These are phyloP conservation scores for Aphelinus atriplicis DNA, from an alignment of 1,140 invertebrate genomes.

Conservation along the genomic window DNA sequence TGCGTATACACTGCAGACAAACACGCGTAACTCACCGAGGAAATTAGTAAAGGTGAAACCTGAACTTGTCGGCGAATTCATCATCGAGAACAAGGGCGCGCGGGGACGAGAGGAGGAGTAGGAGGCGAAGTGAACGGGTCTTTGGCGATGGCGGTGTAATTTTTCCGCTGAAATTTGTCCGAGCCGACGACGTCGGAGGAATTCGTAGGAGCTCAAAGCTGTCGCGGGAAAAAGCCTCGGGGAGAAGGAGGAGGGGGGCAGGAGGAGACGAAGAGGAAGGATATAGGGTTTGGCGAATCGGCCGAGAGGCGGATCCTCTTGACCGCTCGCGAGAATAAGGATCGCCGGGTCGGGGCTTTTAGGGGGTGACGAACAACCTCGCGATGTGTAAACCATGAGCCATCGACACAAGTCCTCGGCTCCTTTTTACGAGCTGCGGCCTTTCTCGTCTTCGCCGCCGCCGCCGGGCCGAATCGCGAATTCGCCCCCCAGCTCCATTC, in stretches of 20 bases:
- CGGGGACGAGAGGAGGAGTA: too few relatives aligned
- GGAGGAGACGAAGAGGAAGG: slow-evolving; percentile 6
- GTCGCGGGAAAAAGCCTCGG: too few relatives aligned
- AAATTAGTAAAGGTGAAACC: too few relatives aligned
- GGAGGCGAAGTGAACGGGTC: too few relatives aligned
- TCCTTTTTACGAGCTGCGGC: slow-evolving; percentile 49
- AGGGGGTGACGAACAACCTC: slow-evolving; percentile 52
- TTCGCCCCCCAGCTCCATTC: slow-evolving; percentile 40
- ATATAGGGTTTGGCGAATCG: slow-evolving; percentile 12
- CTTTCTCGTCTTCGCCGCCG: slow-evolving; percentile 26
- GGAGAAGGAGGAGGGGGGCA: neutral
- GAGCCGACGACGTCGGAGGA: too few relatives aligned
- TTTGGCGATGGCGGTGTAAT: too few relatives aligned
- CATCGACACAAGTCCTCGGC: slow-evolving; percentile 41
- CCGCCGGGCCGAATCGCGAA: slow-evolving; percentile 45
- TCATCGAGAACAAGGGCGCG: too few relatives aligned
- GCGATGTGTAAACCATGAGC: slow-evolving; percentile 62
- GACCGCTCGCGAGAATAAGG: slow-evolving; percentile 49
- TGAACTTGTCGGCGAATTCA: too few relatives aligned
- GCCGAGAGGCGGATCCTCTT: slow-evolving; percentile 50
- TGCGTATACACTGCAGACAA: too few relatives aligned
- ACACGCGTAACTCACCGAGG: too few relatives aligned
- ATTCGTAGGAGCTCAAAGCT: too few relatives aligned
- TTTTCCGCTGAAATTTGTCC: too few relatives aligned
- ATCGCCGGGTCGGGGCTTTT: slow-evolving; percentile 52